A percentile compares a stretch with the other conserved stretches of the same genome.
These are phyloP conservation scores for Drosophila kikkawai DNA, from an alignment of 1,140 invertebrate species.

Conservation along the genomic window DNA sequence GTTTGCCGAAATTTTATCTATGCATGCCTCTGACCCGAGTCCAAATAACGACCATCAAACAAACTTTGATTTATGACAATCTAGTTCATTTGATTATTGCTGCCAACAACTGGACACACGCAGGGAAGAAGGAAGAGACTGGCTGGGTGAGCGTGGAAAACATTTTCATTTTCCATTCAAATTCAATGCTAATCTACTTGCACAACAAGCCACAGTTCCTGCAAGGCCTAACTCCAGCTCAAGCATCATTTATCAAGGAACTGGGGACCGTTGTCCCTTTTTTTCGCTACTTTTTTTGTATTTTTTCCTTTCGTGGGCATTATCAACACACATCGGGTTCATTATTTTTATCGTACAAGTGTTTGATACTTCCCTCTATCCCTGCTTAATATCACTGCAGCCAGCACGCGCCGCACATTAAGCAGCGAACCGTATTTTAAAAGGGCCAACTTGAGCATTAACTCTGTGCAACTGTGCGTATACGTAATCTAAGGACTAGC, in stretches of 20 bases:
- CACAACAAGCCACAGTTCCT: conserved; percentile 66
- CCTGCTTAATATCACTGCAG: conserved; percentile 21
- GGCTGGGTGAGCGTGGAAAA: conserved; percentile 47
- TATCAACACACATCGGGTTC: conserved; percentile 73
- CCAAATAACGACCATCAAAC: conserved; percentile 59
- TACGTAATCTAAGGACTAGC: conserved; percentile 55
- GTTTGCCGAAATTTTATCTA: conserved; percentile 65
- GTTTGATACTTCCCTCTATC: conserved; percentile 33
- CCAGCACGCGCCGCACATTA: conserved; percentile 74
- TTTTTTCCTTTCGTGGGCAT: conserved; percentile 43
- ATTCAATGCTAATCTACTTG: conserved; percentile 81
- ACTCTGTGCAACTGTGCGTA: conserved; percentile 65
- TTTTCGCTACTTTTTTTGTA: conserved; percentile 1
- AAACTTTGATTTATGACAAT: conserved; percentile 81
- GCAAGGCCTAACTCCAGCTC: conserved; percentile 30
- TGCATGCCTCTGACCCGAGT: conserved; percentile 61
- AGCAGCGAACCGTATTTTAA: conserved; percentile 57
- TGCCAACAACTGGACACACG: conserved; percentile 29
- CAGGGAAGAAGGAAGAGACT: not conserved
- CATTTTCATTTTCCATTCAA: conserved; percentile 81
- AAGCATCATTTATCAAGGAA: conserved; percentile 74
- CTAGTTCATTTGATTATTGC: conserved; percentile 80
- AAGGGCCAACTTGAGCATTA: conserved; percentile 52
- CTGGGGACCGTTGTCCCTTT: conserved; percentile 50
- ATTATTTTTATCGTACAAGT: conserved; percentile 68